Base-by-base conservation (phyloP, 2,797 vertebrate genomes). In the Halcyon badia region DNA sequence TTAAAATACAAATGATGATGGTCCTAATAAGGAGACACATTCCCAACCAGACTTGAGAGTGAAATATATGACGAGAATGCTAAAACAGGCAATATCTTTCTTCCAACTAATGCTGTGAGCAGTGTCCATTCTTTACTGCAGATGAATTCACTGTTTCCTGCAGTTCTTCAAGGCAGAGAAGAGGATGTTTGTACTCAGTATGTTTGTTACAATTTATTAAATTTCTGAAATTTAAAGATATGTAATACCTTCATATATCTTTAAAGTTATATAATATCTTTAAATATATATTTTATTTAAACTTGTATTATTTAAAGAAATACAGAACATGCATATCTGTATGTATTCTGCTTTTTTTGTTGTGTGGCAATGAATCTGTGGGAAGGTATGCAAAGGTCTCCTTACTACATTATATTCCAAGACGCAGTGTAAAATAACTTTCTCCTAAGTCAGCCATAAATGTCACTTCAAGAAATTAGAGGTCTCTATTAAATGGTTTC, bases 1-100 rank as follows among this genome's bases (percentile, higher is more conserved):
- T 94, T 92, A 94, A 97, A 94, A 94, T 93, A 92, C 73, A 93
- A 96, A 95, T 96, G 82, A 95, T 94, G 82, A 95, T 96, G 49
- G 60, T 84, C 35, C 65, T 93, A 86, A 96, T 89, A 90, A 66
- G 75, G 19, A 96, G 33, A 89, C 28, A 87, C 35, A 65, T 93
- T 95, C 44, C 48, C 51, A 71, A 92, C 26, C 9, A 86, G 31
- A 89, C 25, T 91, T 81, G 46, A 94, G 51, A 87, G 13, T 73
- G 35, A 89, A 95, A 91, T 89, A 44, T 85, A 83, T 54, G 66
- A 64, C 2, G 8, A 89, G 86, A 96, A 94, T 95, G 77, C 9
- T 87, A 92, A 97, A 93, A 42, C 20, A 79, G 85, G 64, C 0
- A 0, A 18, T 73, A 79, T 44, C 24, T 79, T 82, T 69, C 64